Conservation (phyloP, 2,113 vertebrate species). For the Chloebia gouldiae region DNA sequence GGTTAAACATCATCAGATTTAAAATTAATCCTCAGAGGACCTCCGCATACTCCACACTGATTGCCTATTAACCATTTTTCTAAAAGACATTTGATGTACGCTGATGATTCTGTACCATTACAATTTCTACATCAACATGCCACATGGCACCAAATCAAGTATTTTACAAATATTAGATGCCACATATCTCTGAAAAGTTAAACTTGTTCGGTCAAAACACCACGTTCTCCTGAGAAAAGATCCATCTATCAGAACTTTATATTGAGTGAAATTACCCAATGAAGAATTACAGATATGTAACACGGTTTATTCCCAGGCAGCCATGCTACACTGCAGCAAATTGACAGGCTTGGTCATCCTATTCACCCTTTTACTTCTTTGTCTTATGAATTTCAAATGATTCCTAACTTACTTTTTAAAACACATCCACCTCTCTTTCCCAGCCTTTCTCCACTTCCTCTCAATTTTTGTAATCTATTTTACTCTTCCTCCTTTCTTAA, state of each 20-base stretch:
- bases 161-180: neutral
- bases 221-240: neutral
- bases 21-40: neutral
- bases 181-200: neutral
- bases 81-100: neutral
- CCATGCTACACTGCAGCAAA: neutral
- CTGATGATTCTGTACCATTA: neutral
- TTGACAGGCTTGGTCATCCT: neutral
- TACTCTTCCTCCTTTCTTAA: neutral
- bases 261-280: neutral
- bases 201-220: neutral
- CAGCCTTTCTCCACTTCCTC: neutral
- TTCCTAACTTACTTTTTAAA: neutral
- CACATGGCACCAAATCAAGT: neutral
- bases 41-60: neutral
- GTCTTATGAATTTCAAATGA: neutral
- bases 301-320: neutral
- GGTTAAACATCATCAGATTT: slow-evolving; percentile 5
- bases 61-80: neutral
- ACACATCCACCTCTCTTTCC: neutral
- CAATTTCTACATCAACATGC: neutral
- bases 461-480: neutral
- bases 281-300: neutral
- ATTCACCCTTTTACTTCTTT: neutral
- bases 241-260: neutral